Conservation (phyloP, 2,113 vertebrate genomes). For the Rhinolophus ferrumequinum region DNA sequence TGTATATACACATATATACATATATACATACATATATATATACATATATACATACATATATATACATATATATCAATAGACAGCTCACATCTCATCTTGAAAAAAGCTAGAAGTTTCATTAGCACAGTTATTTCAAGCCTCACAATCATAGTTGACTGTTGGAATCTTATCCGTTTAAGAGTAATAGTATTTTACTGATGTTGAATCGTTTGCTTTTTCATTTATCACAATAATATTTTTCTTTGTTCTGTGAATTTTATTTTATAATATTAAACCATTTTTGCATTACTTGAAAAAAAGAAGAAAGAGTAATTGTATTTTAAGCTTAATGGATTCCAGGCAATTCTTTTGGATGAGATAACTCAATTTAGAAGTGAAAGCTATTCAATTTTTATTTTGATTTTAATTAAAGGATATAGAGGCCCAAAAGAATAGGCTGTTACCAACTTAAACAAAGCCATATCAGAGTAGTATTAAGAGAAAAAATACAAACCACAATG, state of each 20-base stretch:
- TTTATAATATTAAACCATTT: too few species aligned
- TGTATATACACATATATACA: too few species aligned
- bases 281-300: too few species aligned
- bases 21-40: too few species aligned
- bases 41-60: too few species aligned
- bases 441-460: conserved; percentile 64
- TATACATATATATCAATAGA: too few species aligned
- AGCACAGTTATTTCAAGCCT: background rate
- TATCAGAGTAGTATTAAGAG: conserved; percentile 29
- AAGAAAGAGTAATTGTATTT: too few species aligned
- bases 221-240: too few species aligned
- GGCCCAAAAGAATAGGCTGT: conserved; percentile 55
- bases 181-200: conserved; percentile 56
- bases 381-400: conserved; percentile 25
- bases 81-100: background rate
- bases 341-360: conserved; percentile 75
- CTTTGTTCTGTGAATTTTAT: too few species aligned
- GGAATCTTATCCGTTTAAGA: conserved; percentile 50
- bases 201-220: too few species aligned
- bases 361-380: conserved; percentile 46
- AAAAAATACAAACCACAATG: background rate
- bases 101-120: conserved; percentile 20
- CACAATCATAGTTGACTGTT: conserved; percentile 42
- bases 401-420: conserved; percentile 75
- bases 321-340: conserved; percentile 19